Conservation (phyloP, 2,888 invertebrate genomes). For the Machimus atricapillus region DNA sequence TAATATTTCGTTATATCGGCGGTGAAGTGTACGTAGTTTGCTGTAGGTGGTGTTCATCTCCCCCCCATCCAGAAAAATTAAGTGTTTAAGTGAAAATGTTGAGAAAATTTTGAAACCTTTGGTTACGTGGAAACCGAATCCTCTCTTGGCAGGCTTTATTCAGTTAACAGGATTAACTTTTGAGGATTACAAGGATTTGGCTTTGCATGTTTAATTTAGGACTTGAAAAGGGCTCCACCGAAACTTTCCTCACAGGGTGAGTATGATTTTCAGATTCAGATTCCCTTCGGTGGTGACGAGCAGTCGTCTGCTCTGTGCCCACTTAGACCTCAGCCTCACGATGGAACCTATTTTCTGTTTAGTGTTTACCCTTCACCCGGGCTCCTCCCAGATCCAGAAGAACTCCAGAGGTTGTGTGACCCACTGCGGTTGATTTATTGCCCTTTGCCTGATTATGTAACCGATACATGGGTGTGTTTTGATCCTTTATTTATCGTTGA, state of each 20-base stretch:
- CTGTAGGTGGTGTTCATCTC: not conserved
- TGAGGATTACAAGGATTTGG: slow-evolving; percentile 22
- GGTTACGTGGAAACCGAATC: not conserved
- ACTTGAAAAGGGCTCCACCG: slow-evolving; percentile 5
- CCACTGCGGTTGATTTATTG: slow-evolving; percentile 17
- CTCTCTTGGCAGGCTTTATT: not conserved
- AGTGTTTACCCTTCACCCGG: not conserved
- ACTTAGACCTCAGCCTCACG: not conserved
- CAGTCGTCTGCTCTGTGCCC: not conserved
- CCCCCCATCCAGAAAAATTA: not conserved
- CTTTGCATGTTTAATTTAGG: slow-evolving; percentile 27
- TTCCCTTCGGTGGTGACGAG: not conserved
- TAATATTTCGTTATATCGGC: not conserved
- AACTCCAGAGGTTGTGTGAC: not conserved
- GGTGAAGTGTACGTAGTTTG: not conserved
- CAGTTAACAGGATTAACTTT: slow-evolving; percentile 24
- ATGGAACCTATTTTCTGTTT: not conserved
- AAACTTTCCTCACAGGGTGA: not conserved
- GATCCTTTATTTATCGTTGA: slow-evolving; percentile 1
- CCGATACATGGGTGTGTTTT: slow-evolving; percentile 30
- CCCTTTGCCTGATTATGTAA: slow-evolving; percentile 22
- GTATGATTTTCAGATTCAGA: not conserved
- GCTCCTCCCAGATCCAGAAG: not conserved
- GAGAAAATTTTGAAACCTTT: not conserved
- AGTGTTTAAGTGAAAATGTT: not conserved